These are phyloP conservation scores for Liasis olivaceus DNA, from an alignment of 2,797 vertebrate species.

Conservation along the genomic window DNA sequence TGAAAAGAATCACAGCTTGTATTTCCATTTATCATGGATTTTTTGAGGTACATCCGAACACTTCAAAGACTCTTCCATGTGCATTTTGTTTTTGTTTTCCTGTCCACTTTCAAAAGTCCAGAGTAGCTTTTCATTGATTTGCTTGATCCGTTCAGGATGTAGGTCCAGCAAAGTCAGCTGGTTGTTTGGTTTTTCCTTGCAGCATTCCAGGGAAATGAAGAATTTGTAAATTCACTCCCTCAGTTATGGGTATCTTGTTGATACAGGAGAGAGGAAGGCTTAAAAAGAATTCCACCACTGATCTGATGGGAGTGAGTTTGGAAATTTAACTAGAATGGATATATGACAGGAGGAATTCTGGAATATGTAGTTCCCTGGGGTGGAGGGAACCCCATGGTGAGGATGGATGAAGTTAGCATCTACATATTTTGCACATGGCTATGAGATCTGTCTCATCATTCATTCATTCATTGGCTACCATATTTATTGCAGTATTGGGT, in stretches of 20 bases:
- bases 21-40: conserved; percentile 51
- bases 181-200: neutral
- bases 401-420: too few relatives aligned
- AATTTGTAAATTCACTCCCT: conserved; percentile 38
- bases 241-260: conserved; percentile 36
- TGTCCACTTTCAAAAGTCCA: conserved; percentile 12
- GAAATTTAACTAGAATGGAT: neutral
- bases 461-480: too few relatives aligned
- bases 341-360: neutral
- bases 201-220: conserved; percentile 25
- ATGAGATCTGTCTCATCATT: too few relatives aligned
- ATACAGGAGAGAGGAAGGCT: neutral
- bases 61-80: conserved; percentile 51
- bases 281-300: neutral
- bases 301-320: neutral
- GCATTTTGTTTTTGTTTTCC: conserved; percentile 28
- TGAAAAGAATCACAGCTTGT: conserved; percentile 39
- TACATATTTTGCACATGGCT: too few relatives aligned
- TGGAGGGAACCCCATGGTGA: too few relatives aligned
- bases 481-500: too few relatives aligned
- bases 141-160: conserved; percentile 39
- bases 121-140: conserved; percentile 47
- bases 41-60: conserved; percentile 40
- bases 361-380: too few relatives aligned
- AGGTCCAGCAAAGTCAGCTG: conserved; percentile 47